phyloP scores from a whole-genome alignment of 2,888 invertebrate species.

The Eupithecia abbreviata region DNA sequence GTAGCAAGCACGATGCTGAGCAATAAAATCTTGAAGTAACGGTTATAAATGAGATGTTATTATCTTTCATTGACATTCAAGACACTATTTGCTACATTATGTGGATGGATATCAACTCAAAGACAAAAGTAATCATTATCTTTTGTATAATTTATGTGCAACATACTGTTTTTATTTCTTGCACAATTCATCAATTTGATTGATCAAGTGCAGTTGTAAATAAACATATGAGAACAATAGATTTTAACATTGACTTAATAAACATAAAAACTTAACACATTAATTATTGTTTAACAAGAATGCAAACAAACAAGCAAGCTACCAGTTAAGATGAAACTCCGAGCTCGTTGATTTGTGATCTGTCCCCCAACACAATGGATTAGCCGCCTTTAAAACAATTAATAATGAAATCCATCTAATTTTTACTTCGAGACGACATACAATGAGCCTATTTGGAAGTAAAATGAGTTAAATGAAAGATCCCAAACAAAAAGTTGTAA shows the following conservation, averaged over 20 bases:
- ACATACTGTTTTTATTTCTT: background rate
- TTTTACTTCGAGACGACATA: constrained; percentile 23
- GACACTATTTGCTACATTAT: background rate
- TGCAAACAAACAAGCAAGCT: constrained; percentile 22
- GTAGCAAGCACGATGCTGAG: constrained; percentile 17
- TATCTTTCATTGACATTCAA: constrained; percentile 5
- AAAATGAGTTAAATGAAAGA: constrained; percentile 27
- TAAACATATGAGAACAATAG: constrained; percentile 8
- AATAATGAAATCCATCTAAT: constrained; percentile 26
- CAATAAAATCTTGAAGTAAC: constrained; percentile 26
- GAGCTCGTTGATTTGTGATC: constrained; percentile 30
- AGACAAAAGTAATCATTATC: background rate
- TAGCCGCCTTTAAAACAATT: constrained; percentile 29
- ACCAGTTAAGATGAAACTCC: constrained; percentile 21
- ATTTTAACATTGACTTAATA: background rate
- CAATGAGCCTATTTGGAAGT: constrained; percentile 29
- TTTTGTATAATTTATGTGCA: background rate
- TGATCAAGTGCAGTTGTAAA: constrained; percentile 16
- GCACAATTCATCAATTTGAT: background rate
- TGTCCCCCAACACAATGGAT: constrained; percentile 25
- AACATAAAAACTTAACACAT: constrained; percentile 7
- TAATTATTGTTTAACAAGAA: constrained; percentile 20
- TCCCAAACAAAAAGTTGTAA: constrained; percentile 10
- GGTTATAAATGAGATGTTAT: constrained; percentile 18
- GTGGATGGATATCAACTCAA: background rate